Percentiles rank a stretch among this genome's conserved stretches.
phyloP scores from a whole-genome alignment of 2,888 invertebrate species.

The Tenthredo amoena region DNA sequence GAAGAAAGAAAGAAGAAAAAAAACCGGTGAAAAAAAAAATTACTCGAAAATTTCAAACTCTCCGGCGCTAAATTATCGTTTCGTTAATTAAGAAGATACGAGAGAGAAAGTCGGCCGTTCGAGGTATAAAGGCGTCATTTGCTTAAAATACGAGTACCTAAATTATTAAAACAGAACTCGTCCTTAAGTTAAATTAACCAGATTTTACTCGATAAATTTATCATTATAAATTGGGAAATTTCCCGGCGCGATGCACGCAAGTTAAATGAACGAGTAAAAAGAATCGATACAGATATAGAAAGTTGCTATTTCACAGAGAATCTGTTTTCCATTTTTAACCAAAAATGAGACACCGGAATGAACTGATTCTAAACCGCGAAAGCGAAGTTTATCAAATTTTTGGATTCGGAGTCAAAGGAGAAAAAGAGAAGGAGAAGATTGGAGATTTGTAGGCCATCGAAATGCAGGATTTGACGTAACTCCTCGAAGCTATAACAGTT shows the following conservation, averaged over 20 bases:
- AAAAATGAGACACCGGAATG: neutral
- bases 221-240: neutral
- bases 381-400: neutral
- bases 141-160: neutral
- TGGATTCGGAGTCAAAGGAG: neutral
- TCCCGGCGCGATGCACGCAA: neutral
- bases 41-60: constrained; percentile 19
- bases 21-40: neutral
- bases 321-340: neutral
- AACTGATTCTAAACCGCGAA: neutral
- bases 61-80: constrained; percentile 11
- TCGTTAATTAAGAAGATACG: constrained; percentile 18
- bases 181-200: neutral
- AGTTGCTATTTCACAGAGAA: neutral
- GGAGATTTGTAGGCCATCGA: neutral
- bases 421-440: neutral
- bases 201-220: neutral
- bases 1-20: neutral
- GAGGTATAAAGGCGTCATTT: constrained; percentile 4
- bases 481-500: constrained; percentile 5
- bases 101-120: constrained; percentile 11
- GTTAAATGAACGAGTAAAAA: neutral
- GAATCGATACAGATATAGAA: neutral
- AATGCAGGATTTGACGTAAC: constrained; percentile 17
- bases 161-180: constrained; percentile 24